Evolutionary conservation across 2,113 vertebrate species (phyloP), one percentile per base, ranked within the genome.

Genomic region (Indicator maculatus): DNA sequence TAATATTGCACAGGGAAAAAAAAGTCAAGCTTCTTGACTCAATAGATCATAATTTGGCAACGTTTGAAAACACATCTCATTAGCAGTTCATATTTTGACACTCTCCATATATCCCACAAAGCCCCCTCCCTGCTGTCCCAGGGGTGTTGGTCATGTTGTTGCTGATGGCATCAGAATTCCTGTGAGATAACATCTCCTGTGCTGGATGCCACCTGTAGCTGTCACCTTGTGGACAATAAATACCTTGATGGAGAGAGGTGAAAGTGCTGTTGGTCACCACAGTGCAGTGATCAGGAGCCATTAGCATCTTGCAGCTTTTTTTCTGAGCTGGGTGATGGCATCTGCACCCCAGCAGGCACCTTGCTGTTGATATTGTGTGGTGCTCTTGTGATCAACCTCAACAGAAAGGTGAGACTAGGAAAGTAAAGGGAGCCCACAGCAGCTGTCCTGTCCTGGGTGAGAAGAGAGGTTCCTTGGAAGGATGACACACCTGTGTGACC

Each of bases 1-100:
- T 87, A 93, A 84, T 86, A 53, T 53, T 90, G 55, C 47, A 70
- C 67, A 74, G 83, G 12, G 24, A 70, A 52, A 52, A 63, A 89
- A 73, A 93, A 95, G 78, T 91, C 84, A 78, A 81, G 45, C 65
- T 94, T 81, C 75, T 78, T 81, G 52, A 92, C 7, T 95, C 94
- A 88, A 83, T 94, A 94, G 91, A 91, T 96, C 67, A 76, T 81
- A 84, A 88, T 12, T 53, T 59, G 72, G 76, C 84, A 92, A 38
- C 82, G 83, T 93, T 93, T 94, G 84, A 89, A 95, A 94, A 93
- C 88, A 72, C 82, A 78, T 92, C 90, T 94, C 91, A 88, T 96
- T 96, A 96, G 85, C 89, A 93, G 86, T 82, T 96, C 89, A 93
- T 95, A 88, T 94, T 90, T 94, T 89, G 76, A n/a, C 50, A 63